Evolutionary conservation across 2,113 vertebrate species (phyloP).

Genomic region (Lipotes vexillifer): DNA sequence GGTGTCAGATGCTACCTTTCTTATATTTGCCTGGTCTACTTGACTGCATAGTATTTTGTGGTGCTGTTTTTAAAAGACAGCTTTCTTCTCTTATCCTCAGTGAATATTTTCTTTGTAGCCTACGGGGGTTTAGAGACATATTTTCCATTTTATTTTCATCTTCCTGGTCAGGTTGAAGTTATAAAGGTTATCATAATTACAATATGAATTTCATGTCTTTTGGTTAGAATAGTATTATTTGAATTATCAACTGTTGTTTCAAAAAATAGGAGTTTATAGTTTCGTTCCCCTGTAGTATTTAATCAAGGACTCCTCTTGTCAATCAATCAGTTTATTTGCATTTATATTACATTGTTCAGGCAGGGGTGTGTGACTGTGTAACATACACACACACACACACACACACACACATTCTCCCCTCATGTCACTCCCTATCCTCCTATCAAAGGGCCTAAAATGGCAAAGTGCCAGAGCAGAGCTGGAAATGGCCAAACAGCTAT

Average conservation of each 20-base stretch:
- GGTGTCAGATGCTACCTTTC: background rate
- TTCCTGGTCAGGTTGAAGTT: background rate
- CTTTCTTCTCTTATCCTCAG: background rate
- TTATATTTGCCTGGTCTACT: constrained; percentile 30
- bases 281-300: constrained; percentile 16
- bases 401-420: background rate
- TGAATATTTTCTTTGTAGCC: background rate
- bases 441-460: background rate
- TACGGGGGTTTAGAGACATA: background rate
- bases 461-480: background rate
- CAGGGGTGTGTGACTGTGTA: background rate
- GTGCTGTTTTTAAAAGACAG: constrained; percentile 2
- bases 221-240: constrained; percentile 23
- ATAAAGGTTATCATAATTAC: constrained; percentile 9
- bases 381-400: background rate
- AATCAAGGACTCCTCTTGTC: constrained; percentile 36
- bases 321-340: constrained; percentile 55
- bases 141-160: background rate
- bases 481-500: background rate
- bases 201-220: constrained; percentile 48
- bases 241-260: constrained; percentile 35
- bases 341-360: constrained; percentile 56
- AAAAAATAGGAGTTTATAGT: background rate
- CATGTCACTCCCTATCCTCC: background rate
- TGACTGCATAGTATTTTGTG: constrained; percentile 22